phyloP scores from a whole-genome alignment of 1,140 invertebrate genomes.

The Drosophila chauvacae region DNA sequence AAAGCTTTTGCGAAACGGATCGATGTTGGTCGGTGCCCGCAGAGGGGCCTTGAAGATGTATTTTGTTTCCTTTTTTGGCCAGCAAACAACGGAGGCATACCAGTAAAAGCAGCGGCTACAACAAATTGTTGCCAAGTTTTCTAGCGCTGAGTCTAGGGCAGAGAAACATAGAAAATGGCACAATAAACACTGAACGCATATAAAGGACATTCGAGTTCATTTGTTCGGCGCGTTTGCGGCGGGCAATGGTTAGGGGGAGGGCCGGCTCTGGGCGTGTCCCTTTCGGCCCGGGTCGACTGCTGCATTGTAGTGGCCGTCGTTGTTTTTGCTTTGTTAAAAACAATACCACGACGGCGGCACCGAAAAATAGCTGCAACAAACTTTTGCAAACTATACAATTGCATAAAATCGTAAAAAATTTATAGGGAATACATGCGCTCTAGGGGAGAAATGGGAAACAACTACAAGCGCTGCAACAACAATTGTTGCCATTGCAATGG shows the following conservation, averaged over 20 bases:
- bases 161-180: conserved; percentile 68
- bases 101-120: conserved; percentile 29
- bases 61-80: conserved; percentile 17
- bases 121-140: conserved; percentile 70
- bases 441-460: conserved; percentile 40
- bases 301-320: conserved; percentile 56
- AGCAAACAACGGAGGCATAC: conserved; percentile 25
- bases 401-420: conserved; percentile 83
- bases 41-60: conserved; percentile 59
- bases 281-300: conserved; percentile 44
- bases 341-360: conserved; percentile 73
- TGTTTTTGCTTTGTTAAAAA: conserved; percentile 61
- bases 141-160: conserved; percentile 62
- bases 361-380: conserved; percentile 80
- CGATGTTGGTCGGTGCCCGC: conserved; percentile 54
- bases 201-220: conserved; percentile 81
- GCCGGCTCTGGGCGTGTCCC: conserved; percentile 56
- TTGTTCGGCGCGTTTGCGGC: conserved; percentile 70
- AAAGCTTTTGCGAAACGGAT: conserved; percentile 60
- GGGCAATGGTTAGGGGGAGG: conserved; percentile 28
- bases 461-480: conserved; percentile 19
- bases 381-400: conserved; percentile 81
- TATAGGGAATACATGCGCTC: conserved; percentile 78
- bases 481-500: conserved; percentile 58
- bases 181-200: conserved; percentile 81